Conservation (phyloP, 2,888 invertebrate species). For the Heliconius cydno region DNA sequence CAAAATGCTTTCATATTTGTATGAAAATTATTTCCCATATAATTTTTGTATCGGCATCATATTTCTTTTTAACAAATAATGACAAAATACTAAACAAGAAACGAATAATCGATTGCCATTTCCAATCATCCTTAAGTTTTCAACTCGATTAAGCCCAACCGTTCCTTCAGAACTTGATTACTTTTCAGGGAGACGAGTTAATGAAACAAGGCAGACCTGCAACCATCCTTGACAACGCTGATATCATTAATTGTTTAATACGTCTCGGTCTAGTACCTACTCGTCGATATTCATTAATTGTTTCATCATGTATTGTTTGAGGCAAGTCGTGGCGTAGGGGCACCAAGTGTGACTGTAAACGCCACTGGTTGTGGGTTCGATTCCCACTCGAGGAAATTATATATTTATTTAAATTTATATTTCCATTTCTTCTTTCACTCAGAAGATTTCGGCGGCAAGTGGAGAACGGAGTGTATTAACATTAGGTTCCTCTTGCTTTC, state of each 20-base stretch:
- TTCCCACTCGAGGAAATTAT: too few relatives aligned
- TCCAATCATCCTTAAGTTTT: conserved; percentile 57
- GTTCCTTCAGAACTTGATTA: conserved; percentile 66
- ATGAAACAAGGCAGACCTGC: conserved; percentile 66
- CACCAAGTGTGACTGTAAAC: too few relatives aligned
- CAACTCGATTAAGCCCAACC: conserved; percentile 67
- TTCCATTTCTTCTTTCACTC: too few relatives aligned
- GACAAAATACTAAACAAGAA: not conserved
- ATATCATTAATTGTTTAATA: conserved; percentile 24
- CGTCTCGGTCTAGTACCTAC: not conserved
- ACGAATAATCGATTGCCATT: conserved; percentile 32
- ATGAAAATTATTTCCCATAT: not conserved
- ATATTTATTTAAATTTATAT: too few relatives aligned
- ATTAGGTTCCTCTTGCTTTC: too few relatives aligned
- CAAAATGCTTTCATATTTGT: not conserved
- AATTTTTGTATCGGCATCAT: not conserved
- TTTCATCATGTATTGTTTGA: not conserved
- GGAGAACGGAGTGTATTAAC: too few relatives aligned
- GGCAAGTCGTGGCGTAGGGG: too few relatives aligned
- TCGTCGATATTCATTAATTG: conserved; percentile 8
- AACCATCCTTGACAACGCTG: conserved; percentile 44
- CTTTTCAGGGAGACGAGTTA: conserved; percentile 65
- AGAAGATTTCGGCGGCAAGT: too few relatives aligned
- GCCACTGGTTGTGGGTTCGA: too few relatives aligned
- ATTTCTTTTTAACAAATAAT: not conserved